Evolutionary conservation across 2,797 vertebrate genomes (phyloP).

Genomic region (Paramormyrops hopkinsi): DNA sequence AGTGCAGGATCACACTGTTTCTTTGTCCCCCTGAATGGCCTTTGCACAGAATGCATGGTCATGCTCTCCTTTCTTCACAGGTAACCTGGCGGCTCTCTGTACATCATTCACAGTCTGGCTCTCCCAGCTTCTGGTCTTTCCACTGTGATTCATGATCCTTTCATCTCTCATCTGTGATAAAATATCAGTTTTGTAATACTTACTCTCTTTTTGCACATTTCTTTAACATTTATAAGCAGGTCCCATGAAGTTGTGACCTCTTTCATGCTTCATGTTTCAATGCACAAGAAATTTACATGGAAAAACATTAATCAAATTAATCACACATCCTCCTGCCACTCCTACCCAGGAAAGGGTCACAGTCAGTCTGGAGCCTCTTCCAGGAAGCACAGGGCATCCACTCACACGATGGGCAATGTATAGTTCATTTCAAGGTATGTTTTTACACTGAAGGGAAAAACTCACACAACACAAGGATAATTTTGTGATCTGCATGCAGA

Average conservation of each 20-base stretch:
- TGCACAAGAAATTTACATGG: background rate
- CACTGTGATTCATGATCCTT: background rate
- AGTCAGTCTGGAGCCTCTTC: background rate
- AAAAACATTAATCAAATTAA: background rate
- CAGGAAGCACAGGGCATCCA: background rate
- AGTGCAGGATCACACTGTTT: background rate
- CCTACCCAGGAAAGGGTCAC: background rate
- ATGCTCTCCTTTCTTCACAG: background rate
- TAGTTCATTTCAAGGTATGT: background rate
- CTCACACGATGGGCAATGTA: background rate
- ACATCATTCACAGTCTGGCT: background rate
- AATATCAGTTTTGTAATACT: background rate
- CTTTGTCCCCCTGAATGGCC: background rate
- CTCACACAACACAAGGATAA: background rate
- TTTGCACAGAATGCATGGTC: background rate
- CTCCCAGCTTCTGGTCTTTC: background rate
- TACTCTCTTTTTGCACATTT: background rate
- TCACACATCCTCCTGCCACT: background rate
- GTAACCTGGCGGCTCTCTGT: background rate
- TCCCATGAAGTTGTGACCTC: background rate
- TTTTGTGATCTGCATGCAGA: background rate
- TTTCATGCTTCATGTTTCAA: background rate
- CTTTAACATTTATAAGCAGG: background rate
- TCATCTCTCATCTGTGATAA: background rate
- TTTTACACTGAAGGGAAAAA: background rate